Evolutionary conservation across 2,113 vertebrate genomes (phyloP).

Genomic region (Prolemur simus): DNA sequence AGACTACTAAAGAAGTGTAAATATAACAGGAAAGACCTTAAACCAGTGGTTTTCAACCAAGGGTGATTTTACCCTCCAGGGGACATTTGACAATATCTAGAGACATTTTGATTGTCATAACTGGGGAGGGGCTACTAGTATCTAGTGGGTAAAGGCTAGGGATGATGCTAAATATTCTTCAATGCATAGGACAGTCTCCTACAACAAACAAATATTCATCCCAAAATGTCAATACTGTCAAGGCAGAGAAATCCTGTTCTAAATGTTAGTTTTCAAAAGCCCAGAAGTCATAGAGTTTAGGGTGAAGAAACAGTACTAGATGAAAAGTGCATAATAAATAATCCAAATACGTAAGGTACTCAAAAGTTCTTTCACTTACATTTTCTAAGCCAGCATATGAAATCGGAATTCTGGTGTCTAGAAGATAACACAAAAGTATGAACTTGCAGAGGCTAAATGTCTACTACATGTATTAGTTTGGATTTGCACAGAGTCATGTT

Average conservation of each 20-base stretch:
- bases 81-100: neutral
- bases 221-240: neutral
- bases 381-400: conserved; percentile 7
- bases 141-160: neutral
- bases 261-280: conserved; percentile 25
- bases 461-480: neutral
- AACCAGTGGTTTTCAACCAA: neutral
- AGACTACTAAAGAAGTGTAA: neutral
- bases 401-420: neutral
- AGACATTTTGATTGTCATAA: neutral
- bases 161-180: neutral
- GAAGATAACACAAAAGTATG: neutral
- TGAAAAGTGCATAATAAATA: neutral
- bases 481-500: neutral
- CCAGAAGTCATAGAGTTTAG: neutral
- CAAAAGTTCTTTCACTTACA: neutral
- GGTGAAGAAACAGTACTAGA: neutral
- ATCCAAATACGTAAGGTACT: neutral
- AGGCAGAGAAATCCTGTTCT: neutral
- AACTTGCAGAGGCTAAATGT: neutral
- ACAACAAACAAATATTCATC: neutral
- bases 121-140: neutral
- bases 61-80: neutral
- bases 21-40: neutral
- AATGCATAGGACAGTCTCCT: neutral